Conservation (phyloP, 2,888 invertebrate species). For the Eupithecia dodoneata region DNA sequence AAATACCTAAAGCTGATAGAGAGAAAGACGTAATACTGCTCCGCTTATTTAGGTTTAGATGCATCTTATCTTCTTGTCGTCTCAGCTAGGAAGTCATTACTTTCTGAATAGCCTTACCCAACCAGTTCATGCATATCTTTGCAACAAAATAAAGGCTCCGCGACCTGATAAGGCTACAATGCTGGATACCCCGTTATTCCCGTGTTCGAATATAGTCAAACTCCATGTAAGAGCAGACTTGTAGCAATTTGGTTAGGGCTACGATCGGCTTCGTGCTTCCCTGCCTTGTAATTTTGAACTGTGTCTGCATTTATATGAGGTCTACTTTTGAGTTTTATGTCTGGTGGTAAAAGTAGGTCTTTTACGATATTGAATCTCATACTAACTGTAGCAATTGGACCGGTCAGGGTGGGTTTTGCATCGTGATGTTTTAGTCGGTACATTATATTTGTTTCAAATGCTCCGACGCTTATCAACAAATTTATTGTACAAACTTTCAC, state of each 20-base stretch:
- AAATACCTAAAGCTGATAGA: background rate
- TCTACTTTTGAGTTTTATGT: constrained; percentile 28
- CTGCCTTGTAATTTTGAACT: constrained; percentile 37
- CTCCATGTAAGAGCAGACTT: constrained; percentile 42
- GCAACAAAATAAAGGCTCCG: constrained; percentile 31
- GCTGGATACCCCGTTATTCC: constrained; percentile 42
- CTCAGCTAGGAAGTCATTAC: constrained; percentile 31
- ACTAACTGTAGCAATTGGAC: constrained; percentile 24
- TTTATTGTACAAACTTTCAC: background rate
- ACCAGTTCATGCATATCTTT: constrained; percentile 37
- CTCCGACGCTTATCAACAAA: background rate
- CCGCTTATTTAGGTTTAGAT: background rate
- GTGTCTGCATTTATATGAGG: constrained; percentile 30
- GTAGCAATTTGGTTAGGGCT: constrained; percentile 40
- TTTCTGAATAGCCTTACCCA: constrained; percentile 22
- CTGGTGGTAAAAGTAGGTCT: constrained; percentile 29
- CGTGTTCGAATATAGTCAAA: constrained; percentile 40
- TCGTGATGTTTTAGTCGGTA: background rate
- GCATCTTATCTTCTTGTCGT: constrained; percentile 1
- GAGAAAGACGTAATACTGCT: background rate
- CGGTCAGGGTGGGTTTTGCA: constrained; percentile 13
- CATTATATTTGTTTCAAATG: background rate
- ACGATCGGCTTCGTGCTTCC: constrained; percentile 30
- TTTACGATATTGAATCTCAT: constrained; percentile 28
- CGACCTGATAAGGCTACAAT: constrained; percentile 44